Evolutionary conservation across 2,113 vertebrate genomes (phyloP), one percentile per base, ranked within the genome.

Genomic region (Colius striatus): DNA sequence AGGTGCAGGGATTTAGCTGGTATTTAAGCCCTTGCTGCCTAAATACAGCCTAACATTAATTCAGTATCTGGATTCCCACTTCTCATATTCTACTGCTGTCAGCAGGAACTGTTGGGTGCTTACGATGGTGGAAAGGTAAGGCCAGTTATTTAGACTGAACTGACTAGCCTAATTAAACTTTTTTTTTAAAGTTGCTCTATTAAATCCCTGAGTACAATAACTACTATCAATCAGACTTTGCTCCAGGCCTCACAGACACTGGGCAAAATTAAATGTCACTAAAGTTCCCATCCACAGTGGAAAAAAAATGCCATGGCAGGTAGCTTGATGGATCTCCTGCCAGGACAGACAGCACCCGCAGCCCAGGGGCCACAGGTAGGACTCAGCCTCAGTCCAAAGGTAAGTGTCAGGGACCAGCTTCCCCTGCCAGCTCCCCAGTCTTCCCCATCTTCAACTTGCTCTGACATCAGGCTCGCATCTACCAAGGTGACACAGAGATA

Each of bases 321-420:
- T 18, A 57, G 34, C 32, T 66, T 6, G 0, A 9, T 7, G 1
- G 1, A 2, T 20, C 15, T 68, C 18, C 41, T 1, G 1, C 18
- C n/a, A 79, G 72, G 27, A 79, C 1, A 1, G 32, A 45, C 1
- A 2, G 51, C 38, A 80, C 11, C 14, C 2, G 1, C 26, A 45
- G 36, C 18, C 16, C 34, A 0, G 1, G 30, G 27, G 19, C 22
- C 1, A 1, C 15, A 11, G 57, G 14, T 26, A n/a, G 34, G 34
- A 61, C 50, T 10, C 2, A 0, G n/a, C 21, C n/a, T 51, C 1
- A 1, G 19, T 34, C 45, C 17, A 30, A 50, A 83, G 50, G 10
- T 38, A 72, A 61, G 4, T 1, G 1, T 1, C 1, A 23, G 47
- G 0, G 1, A 50, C 26, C 13, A 30, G 26, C 25, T 71, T 84